phyloP scores from a whole-genome alignment of 2,888 invertebrate genomes.

The Tromatobia lineatoria region DNA sequence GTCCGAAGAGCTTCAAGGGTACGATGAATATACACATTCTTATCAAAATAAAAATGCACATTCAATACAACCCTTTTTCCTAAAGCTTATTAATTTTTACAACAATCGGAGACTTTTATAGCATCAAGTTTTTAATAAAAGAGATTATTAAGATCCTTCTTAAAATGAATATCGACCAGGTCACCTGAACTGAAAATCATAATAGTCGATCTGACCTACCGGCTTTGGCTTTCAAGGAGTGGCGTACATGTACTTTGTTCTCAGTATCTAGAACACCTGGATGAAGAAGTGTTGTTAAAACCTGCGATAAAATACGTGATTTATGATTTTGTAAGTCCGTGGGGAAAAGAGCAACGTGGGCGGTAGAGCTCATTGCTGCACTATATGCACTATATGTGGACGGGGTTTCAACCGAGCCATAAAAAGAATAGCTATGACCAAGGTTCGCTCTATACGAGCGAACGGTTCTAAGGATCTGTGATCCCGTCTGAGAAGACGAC shows the following conservation, averaged over 20 bases:
- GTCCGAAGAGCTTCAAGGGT: background rate
- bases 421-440: constrained; percentile 1
- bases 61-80: background rate
- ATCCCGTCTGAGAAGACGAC: constrained; percentile 25
- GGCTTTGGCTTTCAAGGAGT: constrained; percentile 1
- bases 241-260: background rate
- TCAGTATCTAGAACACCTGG: background rate
- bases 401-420: constrained; percentile 23
- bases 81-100: background rate
- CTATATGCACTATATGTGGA: constrained; percentile 21
- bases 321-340: constrained; percentile 21
- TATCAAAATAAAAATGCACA: background rate
- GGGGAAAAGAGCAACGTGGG: background rate
- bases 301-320: constrained; percentile 40
- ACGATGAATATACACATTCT: background rate
- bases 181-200: no score
- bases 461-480: constrained; percentile 38
- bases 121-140: background rate
- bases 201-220: no score
- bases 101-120: background rate
- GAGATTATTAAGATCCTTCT: no score
- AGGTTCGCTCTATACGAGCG: constrained; percentile 13
- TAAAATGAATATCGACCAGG: no score
- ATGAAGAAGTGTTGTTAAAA: constrained; percentile 12
- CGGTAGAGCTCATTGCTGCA: background rate